Conservation (phyloP, 2,797 vertebrate genomes). For the Nannoperca australis region DNA sequence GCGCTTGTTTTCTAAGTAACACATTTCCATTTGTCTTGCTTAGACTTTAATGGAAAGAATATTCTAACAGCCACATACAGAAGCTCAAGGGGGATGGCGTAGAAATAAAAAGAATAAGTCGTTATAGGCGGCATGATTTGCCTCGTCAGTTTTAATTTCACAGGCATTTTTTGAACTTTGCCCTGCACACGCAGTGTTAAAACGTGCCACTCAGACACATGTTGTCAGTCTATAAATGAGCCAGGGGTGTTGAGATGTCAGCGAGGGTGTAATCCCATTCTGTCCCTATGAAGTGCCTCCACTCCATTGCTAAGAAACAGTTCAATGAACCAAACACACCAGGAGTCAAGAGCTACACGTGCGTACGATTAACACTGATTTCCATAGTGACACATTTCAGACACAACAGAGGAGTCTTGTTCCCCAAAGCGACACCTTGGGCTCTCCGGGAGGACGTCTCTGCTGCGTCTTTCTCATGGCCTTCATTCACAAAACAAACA, state of each 20-base stretch:
- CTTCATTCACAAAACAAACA: slow-evolving; percentile 57
- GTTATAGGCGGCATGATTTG: slow-evolving; percentile 25
- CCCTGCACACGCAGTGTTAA: slow-evolving; percentile 21
- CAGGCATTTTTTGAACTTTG: slow-evolving; percentile 19
- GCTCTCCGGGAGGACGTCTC: slow-evolving; percentile 16
- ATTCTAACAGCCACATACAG: slow-evolving; percentile 14
- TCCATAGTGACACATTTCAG: slow-evolving; percentile 55
- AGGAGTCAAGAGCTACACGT: slow-evolving; percentile 17
- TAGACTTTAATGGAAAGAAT: slow-evolving; percentile 1
- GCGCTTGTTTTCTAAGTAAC: slow-evolving; percentile 34
- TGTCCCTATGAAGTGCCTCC: slow-evolving; percentile 12
- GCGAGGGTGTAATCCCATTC: slow-evolving; percentile 33
- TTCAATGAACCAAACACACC: slow-evolving; percentile 45
- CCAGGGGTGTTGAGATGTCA: slow-evolving; percentile 33
- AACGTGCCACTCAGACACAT: slow-evolving; percentile 21
- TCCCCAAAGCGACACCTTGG: slow-evolving; percentile 30
- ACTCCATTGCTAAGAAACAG: slow-evolving; percentile 41
- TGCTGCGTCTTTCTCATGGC: slow-evolving; percentile 35
- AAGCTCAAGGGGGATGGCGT: slow-evolving; percentile 13
- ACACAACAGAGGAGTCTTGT: slow-evolving; percentile 29
- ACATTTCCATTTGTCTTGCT: slow-evolving; percentile 31
- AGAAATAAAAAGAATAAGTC: slow-evolving; percentile 12
- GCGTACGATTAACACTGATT: slow-evolving; percentile 34
- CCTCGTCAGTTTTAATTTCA: slow-evolving; percentile 39
- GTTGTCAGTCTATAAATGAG: slow-evolving; percentile 30